These are phyloP conservation scores for Ammospiza caudacuta DNA, from an alignment of 2,113 vertebrate species.

Conservation along the genomic window DNA sequence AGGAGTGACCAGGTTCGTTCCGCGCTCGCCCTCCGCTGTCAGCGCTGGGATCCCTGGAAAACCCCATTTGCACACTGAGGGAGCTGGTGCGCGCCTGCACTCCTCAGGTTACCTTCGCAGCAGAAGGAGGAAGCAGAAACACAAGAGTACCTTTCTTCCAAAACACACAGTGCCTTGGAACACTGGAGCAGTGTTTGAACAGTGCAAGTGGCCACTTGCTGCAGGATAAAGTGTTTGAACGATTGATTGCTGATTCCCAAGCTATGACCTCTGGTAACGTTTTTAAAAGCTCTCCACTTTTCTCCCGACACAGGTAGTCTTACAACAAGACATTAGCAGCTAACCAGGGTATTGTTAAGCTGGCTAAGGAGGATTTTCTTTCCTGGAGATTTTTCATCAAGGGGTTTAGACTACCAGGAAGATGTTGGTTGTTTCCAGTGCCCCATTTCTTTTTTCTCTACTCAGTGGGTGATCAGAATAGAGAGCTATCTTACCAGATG, in stretches of 20 bases:
- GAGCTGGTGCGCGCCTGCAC: background rate
- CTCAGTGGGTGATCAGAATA: background rate
- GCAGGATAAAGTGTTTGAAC: background rate
- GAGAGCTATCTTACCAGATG: background rate
- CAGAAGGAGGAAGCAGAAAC: background rate
- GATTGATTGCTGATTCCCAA: background rate
- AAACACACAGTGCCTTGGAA: background rate
- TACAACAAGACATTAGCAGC: background rate
- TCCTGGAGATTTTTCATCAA: background rate
- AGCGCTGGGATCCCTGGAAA: background rate
- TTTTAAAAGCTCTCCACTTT: background rate
- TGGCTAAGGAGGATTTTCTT: background rate
- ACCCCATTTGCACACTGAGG: background rate
- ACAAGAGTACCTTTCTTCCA: background rate
- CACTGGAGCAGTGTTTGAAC: background rate
- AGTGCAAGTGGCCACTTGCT: background rate
- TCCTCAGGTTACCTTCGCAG: background rate
- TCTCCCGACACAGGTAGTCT: background rate
- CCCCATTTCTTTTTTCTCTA: background rate
- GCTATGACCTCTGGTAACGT: background rate
- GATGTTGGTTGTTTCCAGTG: background rate
- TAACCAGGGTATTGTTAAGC: background rate
- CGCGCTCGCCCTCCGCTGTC: rapidly evolving
- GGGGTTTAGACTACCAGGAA: background rate
- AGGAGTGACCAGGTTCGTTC: rapidly evolving